phyloP scores from a whole-genome alignment of 2,797 vertebrate genomes.

The Vireo griseus region DNA sequence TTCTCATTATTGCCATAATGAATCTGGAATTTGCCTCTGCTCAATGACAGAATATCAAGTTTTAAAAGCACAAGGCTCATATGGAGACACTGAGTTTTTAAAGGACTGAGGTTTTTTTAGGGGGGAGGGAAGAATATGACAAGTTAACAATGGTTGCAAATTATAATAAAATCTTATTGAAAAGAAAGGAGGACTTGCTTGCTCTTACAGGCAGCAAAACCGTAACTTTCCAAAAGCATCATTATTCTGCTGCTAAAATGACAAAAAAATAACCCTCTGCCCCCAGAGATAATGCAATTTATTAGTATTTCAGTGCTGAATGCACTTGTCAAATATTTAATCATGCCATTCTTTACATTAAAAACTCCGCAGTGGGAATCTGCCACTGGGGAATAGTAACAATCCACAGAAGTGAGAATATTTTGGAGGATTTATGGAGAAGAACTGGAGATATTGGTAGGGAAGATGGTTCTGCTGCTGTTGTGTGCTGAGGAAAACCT shows the following conservation, averaged over 20 bases:
- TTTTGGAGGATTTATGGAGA: not conserved
- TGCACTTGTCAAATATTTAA: conserved; percentile 40
- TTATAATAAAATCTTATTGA: not conserved
- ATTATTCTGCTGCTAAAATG: conserved; percentile 3
- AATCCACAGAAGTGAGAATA: not conserved
- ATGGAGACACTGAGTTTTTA: not conserved
- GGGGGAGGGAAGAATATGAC: not conserved
- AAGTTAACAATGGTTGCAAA: conserved; percentile 1
- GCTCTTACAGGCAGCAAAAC: not conserved
- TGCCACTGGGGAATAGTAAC: not conserved
- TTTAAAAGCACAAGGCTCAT: not conserved
- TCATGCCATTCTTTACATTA: conserved; percentile 2
- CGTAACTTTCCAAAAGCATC: not conserved
- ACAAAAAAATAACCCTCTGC: conserved; percentile 3
- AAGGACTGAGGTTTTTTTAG: not conserved
- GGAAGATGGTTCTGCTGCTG: not conserved
- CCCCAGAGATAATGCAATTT: conserved; percentile 10
- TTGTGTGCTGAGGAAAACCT: not conserved
- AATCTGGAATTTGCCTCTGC: not conserved
- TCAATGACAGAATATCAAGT: not conserved
- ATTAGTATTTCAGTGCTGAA: conserved; percentile 24
- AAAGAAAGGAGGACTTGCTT: not conserved
- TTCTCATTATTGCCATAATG: not conserved
- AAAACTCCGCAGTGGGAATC: not conserved
- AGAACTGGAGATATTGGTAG: not conserved